A percentile compares a stretch with the other conserved stretches of the same genome.
phyloP scores from a whole-genome alignment of 1,140 invertebrate species.

The Sycobia sp. region DNA sequence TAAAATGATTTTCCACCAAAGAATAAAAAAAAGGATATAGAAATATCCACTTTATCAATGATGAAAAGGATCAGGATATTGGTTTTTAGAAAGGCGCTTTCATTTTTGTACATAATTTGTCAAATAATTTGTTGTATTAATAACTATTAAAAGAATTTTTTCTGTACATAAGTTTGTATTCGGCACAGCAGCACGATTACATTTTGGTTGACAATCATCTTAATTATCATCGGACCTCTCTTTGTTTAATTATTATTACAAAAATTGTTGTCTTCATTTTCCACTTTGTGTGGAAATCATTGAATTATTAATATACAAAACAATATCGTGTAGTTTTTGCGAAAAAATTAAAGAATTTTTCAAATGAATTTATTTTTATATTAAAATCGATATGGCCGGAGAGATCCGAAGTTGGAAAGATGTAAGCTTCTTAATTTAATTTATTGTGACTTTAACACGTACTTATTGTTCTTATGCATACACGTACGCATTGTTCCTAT shows the following conservation, averaged over 20 bases:
- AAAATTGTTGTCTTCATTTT: too few species aligned
- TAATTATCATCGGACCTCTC: constrained; percentile 16
- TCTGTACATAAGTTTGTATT: constrained; percentile 49
- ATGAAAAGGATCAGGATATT: constrained; percentile 15
- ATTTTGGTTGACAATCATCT: constrained; percentile 32
- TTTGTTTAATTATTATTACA: too few species aligned
- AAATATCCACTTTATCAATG: constrained; percentile 19
- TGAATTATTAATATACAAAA: background rate
- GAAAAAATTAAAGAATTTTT: too few species aligned
- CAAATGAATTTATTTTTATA: constrained; percentile 14
- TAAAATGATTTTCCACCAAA: constrained; percentile 11
- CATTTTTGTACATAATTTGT: constrained; percentile 27
- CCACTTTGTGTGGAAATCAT: constrained; percentile 14
- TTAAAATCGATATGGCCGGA: constrained; percentile 9
- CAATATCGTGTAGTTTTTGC: background rate
- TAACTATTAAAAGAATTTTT: constrained; percentile 50
- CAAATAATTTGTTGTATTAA: constrained; percentile 44
- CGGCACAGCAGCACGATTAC: constrained; percentile 33
- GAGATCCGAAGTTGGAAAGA: constrained; percentile 26
- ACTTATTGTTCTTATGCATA: constrained; percentile 32
- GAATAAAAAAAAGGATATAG: constrained; percentile 27
- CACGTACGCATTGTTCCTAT: constrained; percentile 27
- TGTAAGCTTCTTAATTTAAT: constrained; percentile 29
- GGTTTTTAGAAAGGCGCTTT: constrained; percentile 13
- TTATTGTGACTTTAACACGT: constrained; percentile 31